Base-by-base conservation (phyloP, 2,888 invertebrate species). In the Ctena decussata region DNA sequence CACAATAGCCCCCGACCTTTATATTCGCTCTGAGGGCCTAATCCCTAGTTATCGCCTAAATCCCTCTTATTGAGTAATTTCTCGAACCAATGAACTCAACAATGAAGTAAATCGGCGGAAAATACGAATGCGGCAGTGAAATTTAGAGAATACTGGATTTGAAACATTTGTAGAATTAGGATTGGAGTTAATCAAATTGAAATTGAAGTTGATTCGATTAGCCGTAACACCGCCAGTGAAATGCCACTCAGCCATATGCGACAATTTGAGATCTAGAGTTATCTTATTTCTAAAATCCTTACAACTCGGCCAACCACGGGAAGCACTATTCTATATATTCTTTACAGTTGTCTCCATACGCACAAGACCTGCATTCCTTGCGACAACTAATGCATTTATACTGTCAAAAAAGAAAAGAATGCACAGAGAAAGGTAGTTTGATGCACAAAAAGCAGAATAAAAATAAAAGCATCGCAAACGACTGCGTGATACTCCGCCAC, bases 11-110 rank as follows among this genome's bases (percentile, higher is more conserved):
- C 11, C 71, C 24, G 65, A 32, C 65, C 65, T 30, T 65, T 65
- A 15, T 12, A 65, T 35, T 65, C 35, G 65, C 32, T 65, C 65
- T 2, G 35, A 65, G 65, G 35, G 65, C 8, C 73, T 85, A 79
- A 85, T 78, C 83, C 85, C 84, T 74, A 83, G 82, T 84, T 85
- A 86, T 81, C 85, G 82, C 73, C 76, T 84, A 85, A 88, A 88
- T 85, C 88, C 88, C 72, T 85, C 88, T 88, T 86, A 88, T 88
- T 88, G 88, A 86, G 81, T 86, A 53, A 76, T 74, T 82, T 82
- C 72, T 41, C 84, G 84, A 86, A 73, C 84, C 86, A 82, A 79
- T 88, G 88, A 77, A 84, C 84, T 79, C 80, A 77, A 57, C 85
- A 88, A 88, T 84, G 82, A 84, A 78, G 74, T 79, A 82, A 86